Base-by-base conservation (phyloP, 2,888 invertebrate genomes). In the Germaria angustata region DNA sequence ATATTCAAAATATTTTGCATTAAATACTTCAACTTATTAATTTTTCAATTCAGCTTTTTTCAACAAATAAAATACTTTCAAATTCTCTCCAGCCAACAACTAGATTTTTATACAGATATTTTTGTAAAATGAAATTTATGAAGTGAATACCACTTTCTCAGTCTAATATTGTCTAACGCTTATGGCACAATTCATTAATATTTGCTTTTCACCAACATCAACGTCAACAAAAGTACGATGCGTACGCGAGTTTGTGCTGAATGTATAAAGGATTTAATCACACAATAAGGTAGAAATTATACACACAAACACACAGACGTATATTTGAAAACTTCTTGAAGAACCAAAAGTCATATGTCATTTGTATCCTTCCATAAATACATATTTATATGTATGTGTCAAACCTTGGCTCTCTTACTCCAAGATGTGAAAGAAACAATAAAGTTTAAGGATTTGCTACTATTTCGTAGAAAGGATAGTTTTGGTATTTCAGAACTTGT, bases 171-270 rank as follows among this genome's bases (percentile, higher is more conserved):
- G 55, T 68, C 66, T 71, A 55, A 77, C 66, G 81, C 81, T 81
- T 39, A 15, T 46, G 81, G 81, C 81, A 68, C 68, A 55, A 66
- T 72, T 77, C 77, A 72, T 81, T 81, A 77, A 81, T 77, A 77
- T 81, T 66, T 81, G 61, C 44, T 72, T 39, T 36, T 61, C 22
- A 44, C 61, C 71, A 72, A 66, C 81, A 61, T 66, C 65, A 61
- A 51, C 2, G 63, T 65, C 57, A 75, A 69, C 61, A 61, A 63
- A 46, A 8, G 24, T 71, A 57, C n/a, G 11, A 41, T 34, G 9
- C n/a, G 22, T 34, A 17, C 22, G 32, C 24, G 24, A 20, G 75
- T 32, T 24, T 71, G 36, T 65, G 22, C 49, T 41, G 22, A 44
- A 46, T n/a, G 20, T 32, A 32, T 24, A 8, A 66, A 66, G 53